Base-by-base conservation (phyloP, 2,888 invertebrate genomes). In the Dinocampus coccinellae region DNA sequence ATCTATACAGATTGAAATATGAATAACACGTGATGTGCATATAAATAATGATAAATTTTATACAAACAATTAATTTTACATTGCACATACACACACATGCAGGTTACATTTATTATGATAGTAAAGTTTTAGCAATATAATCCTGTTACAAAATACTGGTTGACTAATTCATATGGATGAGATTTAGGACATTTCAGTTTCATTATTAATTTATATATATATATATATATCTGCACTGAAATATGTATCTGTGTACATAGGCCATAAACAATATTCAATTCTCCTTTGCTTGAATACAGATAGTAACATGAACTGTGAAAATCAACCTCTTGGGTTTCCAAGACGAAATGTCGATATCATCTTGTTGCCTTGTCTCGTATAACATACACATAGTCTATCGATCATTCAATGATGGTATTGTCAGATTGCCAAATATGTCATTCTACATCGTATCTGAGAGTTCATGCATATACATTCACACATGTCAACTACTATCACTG, bases 261-360 rank as follows among this genome's bases (percentile, higher is more conserved):
- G 11, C 53, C 13, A 24, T 55, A 26, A 55, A 55, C 22, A 24
- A 3, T 22, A 24, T 55, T 24, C 26, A 11, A 24, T 55, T 26
- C 10, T 55, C 24, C 13, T 55, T 22, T 16, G 3, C 53, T 55
- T 55, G 39, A 39, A 39, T 39, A n/a, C n/a, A n/a, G 36, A 22
- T 20, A 29, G 36, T 11, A 29, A 60, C 36, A 22, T 34, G 36
- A 69, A 62, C 62, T 24, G 34, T 39, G n/a, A n/a, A n/a, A n/a
- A n/a, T n/a, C n/a, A 39, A n/a, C 2, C n/a, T 2, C 34, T 24
- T 16, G 34, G 26, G 20, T 62, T 62, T 39, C 69, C 3, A 16
- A 62, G 29, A 55, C 62, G 36, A 55, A 39, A 62, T 20, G 62
- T 69, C 69, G 62, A 69, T 62, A 39, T 33, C 33, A 22, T 20